Evolutionary conservation across 2,888 invertebrate genomes (phyloP).

Genomic region (Drosophila nr. perissopoda): DNA sequence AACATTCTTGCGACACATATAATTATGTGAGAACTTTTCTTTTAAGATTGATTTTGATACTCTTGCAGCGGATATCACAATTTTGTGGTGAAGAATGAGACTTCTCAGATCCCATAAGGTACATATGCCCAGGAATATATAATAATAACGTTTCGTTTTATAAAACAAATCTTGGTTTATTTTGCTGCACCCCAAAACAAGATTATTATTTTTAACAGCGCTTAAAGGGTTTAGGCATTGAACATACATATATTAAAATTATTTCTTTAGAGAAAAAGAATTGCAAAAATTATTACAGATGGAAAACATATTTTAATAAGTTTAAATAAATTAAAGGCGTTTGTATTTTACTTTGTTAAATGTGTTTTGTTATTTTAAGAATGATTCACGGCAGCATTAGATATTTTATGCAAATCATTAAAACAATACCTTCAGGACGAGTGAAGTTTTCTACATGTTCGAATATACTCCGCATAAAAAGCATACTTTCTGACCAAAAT

Average conservation of each 20-base stretch:
- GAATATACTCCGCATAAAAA: not conserved
- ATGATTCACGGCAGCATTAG: not conserved
- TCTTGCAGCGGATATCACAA: not conserved
- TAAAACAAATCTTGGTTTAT: not conserved
- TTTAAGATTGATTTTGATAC: not conserved
- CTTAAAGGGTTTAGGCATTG: not conserved
- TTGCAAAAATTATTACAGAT: too few relatives aligned
- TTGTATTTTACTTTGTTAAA: too few relatives aligned
- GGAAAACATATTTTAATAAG: too few relatives aligned
- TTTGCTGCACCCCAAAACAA: not conserved
- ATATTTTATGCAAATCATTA: not conserved
- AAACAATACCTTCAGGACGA: not conserved
- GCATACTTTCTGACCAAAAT: not conserved
- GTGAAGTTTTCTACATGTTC: not conserved
- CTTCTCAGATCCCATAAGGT: not conserved
- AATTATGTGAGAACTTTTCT: not conserved
- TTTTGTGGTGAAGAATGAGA: not conserved
- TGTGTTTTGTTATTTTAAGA: not conserved
- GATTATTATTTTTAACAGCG: not conserved
- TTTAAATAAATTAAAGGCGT: too few relatives aligned
- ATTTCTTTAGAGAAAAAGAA: too few relatives aligned
- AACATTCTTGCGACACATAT: not conserved
- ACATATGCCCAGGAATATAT: not conserved
- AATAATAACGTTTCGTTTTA: not conserved
- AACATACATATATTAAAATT: too few relatives aligned